These are phyloP conservation scores for Bufo bufo DNA, from an alignment of 2,113 vertebrate genomes.

Conservation along the genomic window DNA sequence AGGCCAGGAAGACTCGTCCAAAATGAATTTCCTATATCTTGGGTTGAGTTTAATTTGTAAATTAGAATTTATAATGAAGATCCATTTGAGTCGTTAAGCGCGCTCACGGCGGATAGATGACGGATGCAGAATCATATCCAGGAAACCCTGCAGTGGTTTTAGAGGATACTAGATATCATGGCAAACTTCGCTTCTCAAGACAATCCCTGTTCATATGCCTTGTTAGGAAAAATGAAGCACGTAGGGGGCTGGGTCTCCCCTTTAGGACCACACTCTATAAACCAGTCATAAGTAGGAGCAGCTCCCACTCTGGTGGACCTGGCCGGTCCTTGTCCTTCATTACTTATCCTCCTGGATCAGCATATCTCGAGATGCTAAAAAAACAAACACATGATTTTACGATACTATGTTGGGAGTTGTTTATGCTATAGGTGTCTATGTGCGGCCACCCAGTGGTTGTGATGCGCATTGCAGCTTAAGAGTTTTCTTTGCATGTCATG, in stretches of 20 bases:
- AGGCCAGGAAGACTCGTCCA: not conserved
- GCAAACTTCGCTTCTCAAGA: not conserved
- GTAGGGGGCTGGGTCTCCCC: not conserved
- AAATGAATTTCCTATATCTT: not conserved
- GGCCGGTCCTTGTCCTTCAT: not conserved
- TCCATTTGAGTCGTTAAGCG: not conserved
- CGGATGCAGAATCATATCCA: not conserved
- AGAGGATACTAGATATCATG: not conserved
- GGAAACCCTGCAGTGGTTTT: not conserved
- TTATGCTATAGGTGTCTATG: no score
- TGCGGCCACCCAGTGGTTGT: no score
- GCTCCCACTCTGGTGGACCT: not conserved
- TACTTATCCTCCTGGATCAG: not conserved
- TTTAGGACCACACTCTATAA: not conserved
- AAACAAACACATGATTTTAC: no score
- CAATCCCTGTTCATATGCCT: not conserved
- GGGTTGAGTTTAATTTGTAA: not conserved
- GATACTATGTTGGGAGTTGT: no score
- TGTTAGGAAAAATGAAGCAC: not conserved
- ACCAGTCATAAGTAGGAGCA: not conserved
- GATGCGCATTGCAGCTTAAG: no score
- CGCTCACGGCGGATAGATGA: not conserved
- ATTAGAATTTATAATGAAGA: conserved; percentile 4
- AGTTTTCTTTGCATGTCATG: no score
- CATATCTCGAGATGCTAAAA: no score